Conservation (phyloP, 2,888 invertebrate species). For the Phasia obesa region DNA sequence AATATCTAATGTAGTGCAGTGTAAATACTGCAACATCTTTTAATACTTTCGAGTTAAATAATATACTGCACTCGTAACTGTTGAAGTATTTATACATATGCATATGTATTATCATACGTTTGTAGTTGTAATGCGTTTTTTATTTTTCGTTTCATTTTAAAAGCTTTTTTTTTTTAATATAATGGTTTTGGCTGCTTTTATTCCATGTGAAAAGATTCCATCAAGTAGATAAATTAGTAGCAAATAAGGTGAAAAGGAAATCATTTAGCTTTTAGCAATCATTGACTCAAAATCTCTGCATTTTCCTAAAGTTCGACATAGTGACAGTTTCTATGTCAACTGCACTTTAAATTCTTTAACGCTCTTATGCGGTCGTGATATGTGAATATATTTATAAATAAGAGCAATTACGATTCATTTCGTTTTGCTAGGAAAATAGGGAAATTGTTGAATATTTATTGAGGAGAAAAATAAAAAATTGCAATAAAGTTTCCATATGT, state of each 20-base stretch:
- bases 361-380: conserved; percentile 32
- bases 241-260: conserved; percentile 69
- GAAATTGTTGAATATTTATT: conserved; percentile 69
- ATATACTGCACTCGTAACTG: not conserved
- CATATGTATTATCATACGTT: conserved; percentile 9
- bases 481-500: conserved; percentile 59
- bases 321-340: conserved; percentile 51
- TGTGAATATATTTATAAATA: conserved; percentile 1
- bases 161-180: conserved; percentile 23
- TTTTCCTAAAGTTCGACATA: not conserved
- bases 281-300: conserved; percentile 35
- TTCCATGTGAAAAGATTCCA: conserved; percentile 60
- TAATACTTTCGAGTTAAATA: conserved; percentile 1
- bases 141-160: not conserved
- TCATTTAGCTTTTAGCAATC: conserved; percentile 67
- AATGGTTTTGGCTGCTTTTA: conserved; percentile 42
- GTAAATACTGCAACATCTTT: conserved; percentile 18
- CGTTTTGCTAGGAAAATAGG: conserved; percentile 26
- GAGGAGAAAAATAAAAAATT: conserved; percentile 55
- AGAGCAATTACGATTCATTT: conserved; percentile 14
- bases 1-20: conserved; percentile 23
- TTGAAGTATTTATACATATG: not conserved
- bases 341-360: conserved; percentile 42
- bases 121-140: conserved; percentile 14
- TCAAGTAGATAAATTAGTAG: conserved; percentile 71